Percentiles rank a stretch among this genome's conserved stretches.
These are phyloP conservation scores for Acanthopagrus latus DNA, from an alignment of 2,797 vertebrate species.

Conservation along the genomic window DNA sequence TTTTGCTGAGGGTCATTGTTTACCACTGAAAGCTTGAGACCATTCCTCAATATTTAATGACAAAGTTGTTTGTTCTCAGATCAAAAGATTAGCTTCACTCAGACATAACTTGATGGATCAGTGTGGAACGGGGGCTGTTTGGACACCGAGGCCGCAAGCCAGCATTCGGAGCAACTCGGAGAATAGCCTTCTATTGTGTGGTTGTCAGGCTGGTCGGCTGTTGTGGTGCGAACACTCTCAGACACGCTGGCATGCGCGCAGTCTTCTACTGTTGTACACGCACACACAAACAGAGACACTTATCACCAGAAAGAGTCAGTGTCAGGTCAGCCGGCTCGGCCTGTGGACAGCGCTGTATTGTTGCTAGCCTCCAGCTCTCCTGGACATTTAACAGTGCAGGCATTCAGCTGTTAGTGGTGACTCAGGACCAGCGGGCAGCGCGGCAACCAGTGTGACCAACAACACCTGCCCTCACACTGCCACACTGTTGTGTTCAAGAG, in stretches of 20 bases:
- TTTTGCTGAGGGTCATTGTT: conserved; percentile 39
- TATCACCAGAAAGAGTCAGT: conserved; percentile 73
- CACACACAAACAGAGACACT: conserved; percentile 63
- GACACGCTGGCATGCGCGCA: conserved; percentile 60
- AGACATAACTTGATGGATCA: conserved; percentile 65
- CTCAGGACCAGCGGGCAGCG: conserved; percentile 72
- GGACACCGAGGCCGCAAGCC: conserved; percentile 38
- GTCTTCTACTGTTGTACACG: conserved; percentile 49
- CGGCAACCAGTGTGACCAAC: conserved; percentile 61
- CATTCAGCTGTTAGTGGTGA: conserved; percentile 79
- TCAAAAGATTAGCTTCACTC: conserved; percentile 67
- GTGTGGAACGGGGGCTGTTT: conserved; percentile 48
- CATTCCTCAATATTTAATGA: conserved; percentile 62
- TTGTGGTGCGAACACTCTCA: conserved; percentile 54
- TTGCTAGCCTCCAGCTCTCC: conserved; percentile 69
- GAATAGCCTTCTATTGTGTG: conserved; percentile 71
- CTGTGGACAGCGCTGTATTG: conserved; percentile 81
- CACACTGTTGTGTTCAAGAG: conserved; percentile 53
- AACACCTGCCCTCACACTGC: conserved; percentile 77
- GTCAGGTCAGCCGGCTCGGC: conserved; percentile 73
- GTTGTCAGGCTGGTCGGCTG: conserved; percentile 61
- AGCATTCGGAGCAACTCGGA: conserved; percentile 54
- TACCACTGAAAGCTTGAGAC: conserved; percentile 26
- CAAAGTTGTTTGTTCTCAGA: conserved; percentile 67
- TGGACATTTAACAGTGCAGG: conserved; percentile 73